Conservation (phyloP, 2,113 vertebrate species). For the Scopus umbretta region DNA sequence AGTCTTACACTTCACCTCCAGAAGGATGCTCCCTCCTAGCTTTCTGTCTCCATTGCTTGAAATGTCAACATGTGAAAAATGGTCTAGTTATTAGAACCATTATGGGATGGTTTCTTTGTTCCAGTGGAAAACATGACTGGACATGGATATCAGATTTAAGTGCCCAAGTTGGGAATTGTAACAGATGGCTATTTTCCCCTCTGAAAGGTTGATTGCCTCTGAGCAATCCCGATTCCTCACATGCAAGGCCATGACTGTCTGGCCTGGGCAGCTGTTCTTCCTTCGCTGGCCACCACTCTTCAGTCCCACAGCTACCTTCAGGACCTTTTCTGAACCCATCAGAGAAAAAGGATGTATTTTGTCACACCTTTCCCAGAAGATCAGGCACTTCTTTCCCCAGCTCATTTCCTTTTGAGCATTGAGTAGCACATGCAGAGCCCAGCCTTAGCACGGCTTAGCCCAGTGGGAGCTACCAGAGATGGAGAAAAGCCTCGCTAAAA, state of each 20-base stretch:
- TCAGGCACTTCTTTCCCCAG: not conserved
- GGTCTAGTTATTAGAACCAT: not conserved
- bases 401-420: not conserved
- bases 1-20: not conserved
- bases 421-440: not conserved
- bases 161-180: not conserved
- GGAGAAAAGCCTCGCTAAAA: not conserved
- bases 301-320: not conserved
- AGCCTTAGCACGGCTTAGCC: not conserved
- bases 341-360: not conserved
- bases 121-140: not conserved
- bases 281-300: not conserved
- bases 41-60: not conserved
- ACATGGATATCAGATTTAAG: not conserved
- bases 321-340: not conserved
- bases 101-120: not conserved
- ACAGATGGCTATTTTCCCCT: not conserved
- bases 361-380: not conserved
- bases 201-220: not conserved
- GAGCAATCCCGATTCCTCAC: accelerated
- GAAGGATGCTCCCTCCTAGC: not conserved
- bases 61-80: not conserved
- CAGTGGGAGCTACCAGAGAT: not conserved
- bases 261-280: not conserved
- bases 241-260: not conserved